Evolutionary conservation across 2,797 vertebrate species (phyloP), one percentile per base, ranked within the genome.

Genomic region (Cebuella pygmaea): DNA sequence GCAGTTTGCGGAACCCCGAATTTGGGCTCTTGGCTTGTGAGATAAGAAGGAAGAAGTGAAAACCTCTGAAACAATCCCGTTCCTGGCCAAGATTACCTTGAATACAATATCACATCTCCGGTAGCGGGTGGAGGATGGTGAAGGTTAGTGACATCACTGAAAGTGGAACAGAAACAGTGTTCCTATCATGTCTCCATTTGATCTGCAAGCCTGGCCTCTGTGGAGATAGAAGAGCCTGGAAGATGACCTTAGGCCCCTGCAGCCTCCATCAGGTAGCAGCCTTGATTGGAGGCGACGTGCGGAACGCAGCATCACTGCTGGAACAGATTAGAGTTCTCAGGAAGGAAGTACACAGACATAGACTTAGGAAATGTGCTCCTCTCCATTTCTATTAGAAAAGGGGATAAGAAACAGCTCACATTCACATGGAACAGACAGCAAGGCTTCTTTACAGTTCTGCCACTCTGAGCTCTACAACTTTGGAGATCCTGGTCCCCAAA

Each of bases 121-220:
- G 3, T 5, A 6, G 2, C 13, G 11, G 10, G 0, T 2, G 55
- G 44, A 46, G 20, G 41, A 19, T 36, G 33, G 30, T 0, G 0
- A 19, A 55, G 61, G 27, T 30, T 1, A 14, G 44, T 5, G 19
- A 8, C 26, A 8, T 13, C 26, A 2, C 4, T 30, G 46, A 39
- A 72, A 48, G n/a, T 44, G 36, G 2, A 24, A 15, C 12, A 8
- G 15, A 22, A 4, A 8, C 27, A 39, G 39, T 27, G 11, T n/a
- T 10, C 26, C 64, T 27, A 6, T 20, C 3, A 3, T 1, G 5
- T n/a, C 50, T 74, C 78, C 3, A 8, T 27, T 57, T 41, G 27
- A n/a, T 81, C 55, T 67, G 80, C 3, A n/a, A 61, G 13, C 59
- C 26, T 41, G 44, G 36, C 33, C 12, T 10, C 26, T 7, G 24